phyloP scores from a whole-genome alignment of 1,140 invertebrate genomes.

The Hylaeus volcanicus region DNA sequence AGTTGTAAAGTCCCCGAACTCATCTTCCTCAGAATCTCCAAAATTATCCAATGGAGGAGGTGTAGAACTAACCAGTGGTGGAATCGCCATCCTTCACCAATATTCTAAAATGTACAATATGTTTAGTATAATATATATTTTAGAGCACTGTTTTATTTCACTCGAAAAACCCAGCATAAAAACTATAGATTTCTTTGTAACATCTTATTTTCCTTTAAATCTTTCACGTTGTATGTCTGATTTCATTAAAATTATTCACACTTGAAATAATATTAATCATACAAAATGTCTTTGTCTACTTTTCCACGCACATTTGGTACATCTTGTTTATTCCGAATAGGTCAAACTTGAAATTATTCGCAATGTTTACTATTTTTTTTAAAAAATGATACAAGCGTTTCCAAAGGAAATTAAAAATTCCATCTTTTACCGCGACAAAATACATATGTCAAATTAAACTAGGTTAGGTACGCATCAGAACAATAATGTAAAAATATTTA shows the following conservation, averaged over 20 bases:
- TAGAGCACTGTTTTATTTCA: neutral
- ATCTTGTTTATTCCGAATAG: too few species aligned
- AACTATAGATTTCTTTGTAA: too few species aligned
- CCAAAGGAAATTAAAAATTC: neutral
- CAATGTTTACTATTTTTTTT: neutral
- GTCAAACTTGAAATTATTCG: neutral
- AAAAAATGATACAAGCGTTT: neutral
- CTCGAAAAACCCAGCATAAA: neutral
- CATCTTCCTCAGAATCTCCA: slow-evolving; percentile 83
- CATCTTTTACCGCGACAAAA: neutral
- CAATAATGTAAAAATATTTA: neutral
- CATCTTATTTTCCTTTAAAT: too few species aligned
- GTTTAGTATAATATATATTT: neutral
- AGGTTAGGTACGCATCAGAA: slow-evolving; percentile 26
- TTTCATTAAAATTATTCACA: neutral
- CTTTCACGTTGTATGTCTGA: neutral
- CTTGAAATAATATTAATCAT: neutral
- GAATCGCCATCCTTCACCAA: slow-evolving; percentile 76
- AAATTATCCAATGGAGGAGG: slow-evolving; percentile 83
- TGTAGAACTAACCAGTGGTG: slow-evolving; percentile 84
- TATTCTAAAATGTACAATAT: neutral
- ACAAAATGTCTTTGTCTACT: too few species aligned
- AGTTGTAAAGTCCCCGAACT: slow-evolving; percentile 83
- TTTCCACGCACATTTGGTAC: too few species aligned
- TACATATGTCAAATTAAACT: slow-evolving; percentile 22